These are phyloP conservation scores for Myocastor coypus DNA, from an alignment of 2,113 vertebrate genomes.

Conservation along the genomic window DNA sequence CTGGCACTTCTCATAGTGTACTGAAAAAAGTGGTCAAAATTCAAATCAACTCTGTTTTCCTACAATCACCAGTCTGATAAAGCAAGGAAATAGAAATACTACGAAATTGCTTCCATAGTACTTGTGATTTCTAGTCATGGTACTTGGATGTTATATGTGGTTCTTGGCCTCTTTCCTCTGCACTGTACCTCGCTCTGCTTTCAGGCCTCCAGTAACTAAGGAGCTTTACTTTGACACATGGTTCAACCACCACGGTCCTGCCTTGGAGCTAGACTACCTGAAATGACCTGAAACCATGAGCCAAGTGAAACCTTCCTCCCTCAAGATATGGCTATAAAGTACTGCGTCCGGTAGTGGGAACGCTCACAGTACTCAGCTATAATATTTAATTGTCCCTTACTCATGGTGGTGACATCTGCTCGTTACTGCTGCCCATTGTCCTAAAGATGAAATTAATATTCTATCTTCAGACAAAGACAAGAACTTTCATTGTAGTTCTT, in stretches of 20 bases:
- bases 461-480: slow-evolving; percentile 3
- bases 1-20: background rate
- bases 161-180: background rate
- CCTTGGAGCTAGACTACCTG: background rate
- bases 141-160: background rate
- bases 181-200: background rate
- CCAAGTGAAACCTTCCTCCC: background rate
- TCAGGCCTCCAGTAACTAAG: background rate
- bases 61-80: slow-evolving; percentile 2
- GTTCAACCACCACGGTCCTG: background rate
- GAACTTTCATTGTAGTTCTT: background rate
- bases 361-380: background rate
- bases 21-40: background rate
- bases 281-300: background rate
- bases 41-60: background rate
- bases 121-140: background rate
- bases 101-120: background rate
- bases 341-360: background rate
- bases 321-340: background rate
- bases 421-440: background rate
- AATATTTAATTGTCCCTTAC: slow-evolving; percentile 35
- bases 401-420: background rate
- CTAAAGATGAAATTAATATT: slow-evolving; percentile 4
- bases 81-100: background rate
- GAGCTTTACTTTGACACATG: background rate